Base-by-base conservation (phyloP, 1,140 invertebrate species). In the Plectus sambesii region DNA sequence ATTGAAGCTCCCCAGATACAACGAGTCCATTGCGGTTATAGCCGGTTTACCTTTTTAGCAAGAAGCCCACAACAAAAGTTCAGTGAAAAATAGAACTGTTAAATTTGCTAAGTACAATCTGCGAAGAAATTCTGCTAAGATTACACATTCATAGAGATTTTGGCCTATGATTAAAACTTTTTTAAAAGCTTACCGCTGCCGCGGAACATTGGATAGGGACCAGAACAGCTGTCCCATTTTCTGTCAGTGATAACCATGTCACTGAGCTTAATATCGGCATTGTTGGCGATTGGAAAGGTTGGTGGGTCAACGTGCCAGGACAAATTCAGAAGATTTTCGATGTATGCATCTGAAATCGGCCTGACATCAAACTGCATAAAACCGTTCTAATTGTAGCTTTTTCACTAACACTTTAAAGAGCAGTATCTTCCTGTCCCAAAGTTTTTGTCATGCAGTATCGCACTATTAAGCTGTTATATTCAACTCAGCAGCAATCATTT, bases 151-250 rank as follows among this genome's bases (percentile, higher is more conserved):
- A n/a, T n/a, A n/a, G n/a, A n/a, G n/a, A n/a, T n/a, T n/a, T n/a
- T n/a, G n/a, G n/a, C n/a, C n/a, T n/a, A 58, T 41, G 37, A 46
- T 20, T n/a, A n/a, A 45, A 9, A 49, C n/a, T 19, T 8, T 0
- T 12, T 12, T 42, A 46, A 50, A 8, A 3, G 29, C 44, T 52
- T 52, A 56, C 62, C 62, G 8, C 22, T 45, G 17, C 63, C 63
- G 27, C 63, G 26, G 36, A 66, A 66, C 66, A 66, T 68, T 15
- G 64, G 59, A 46, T 66, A 66, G 20, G 65, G 66, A 15, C 57
- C 58, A 1, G 44, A 40, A 42, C 63, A 66, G 23, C 51, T 55
- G 35, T 63, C 61, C 17, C 48, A 66, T 24, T 55, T 42, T 29
- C 49, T 68, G 6, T 54, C 49, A 5, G 49, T 56, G 12, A 66